phyloP scores from a whole-genome alignment of 1,140 invertebrate species.

The Leptopilina clavipes region DNA sequence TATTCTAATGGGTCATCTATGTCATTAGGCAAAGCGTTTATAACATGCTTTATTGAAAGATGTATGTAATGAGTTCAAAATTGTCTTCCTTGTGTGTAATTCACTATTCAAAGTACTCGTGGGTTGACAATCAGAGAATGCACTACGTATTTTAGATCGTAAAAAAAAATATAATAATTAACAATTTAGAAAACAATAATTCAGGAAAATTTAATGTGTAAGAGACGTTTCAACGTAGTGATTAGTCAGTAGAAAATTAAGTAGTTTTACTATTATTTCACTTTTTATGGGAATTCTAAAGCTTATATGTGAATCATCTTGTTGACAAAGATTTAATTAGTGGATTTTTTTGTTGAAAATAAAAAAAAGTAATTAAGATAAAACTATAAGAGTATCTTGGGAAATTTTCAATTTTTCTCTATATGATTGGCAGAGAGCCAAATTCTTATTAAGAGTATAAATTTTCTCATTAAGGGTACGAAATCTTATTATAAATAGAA shows the following conservation, averaged over 20 bases:
- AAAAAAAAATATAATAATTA: not conserved
- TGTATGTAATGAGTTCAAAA: not conserved
- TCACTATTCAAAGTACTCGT: not conserved
- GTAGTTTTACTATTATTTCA: too few species aligned
- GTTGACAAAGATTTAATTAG: too few species aligned
- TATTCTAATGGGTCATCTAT: not conserved
- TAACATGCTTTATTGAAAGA: not conserved
- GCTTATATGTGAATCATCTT: too few species aligned
- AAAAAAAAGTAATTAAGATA: too few species aligned
- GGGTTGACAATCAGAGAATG: not conserved
- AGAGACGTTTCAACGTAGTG: too few species aligned
- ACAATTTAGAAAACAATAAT: too few species aligned
- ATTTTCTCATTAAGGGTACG: not conserved
- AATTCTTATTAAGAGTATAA: not conserved
- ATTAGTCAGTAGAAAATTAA: too few species aligned
- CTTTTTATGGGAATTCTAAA: too few species aligned
- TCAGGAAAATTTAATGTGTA: not conserved
- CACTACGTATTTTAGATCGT: not conserved
- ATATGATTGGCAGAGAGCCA: not conserved
- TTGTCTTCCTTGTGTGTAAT: not conserved
- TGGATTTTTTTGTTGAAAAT: too few species aligned
- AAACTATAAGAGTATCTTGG: not conserved
- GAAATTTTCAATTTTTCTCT: not conserved
- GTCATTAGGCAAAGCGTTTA: conserved; percentile 13
- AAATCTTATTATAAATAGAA: not conserved